Conservation (phyloP, 2,113 vertebrate genomes). For the Heterotilapia buettikoferi region DNA sequence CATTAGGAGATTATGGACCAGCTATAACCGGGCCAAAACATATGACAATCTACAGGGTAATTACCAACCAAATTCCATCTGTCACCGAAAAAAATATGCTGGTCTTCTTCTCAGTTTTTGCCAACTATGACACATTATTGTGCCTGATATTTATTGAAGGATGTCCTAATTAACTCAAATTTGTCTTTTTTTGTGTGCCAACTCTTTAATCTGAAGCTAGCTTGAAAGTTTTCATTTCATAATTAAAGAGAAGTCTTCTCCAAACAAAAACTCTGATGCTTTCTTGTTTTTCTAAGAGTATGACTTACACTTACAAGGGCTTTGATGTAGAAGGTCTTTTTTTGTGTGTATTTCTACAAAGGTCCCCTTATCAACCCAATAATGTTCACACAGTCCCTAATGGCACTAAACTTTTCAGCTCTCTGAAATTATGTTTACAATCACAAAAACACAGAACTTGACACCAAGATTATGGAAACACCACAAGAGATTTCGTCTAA, state of each 20-base stretch:
- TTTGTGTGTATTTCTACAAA: neutral
- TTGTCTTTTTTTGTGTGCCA: neutral
- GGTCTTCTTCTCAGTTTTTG: neutral
- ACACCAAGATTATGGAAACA: slow-evolving; percentile 2
- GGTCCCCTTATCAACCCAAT: neutral
- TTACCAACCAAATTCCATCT: neutral
- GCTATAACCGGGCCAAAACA: neutral
- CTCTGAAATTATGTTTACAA: neutral
- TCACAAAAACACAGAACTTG: slow-evolving; percentile 25
- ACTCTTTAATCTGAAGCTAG: neutral
- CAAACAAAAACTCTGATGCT: neutral
- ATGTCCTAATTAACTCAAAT: neutral
- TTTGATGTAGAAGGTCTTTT: neutral
- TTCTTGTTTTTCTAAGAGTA: neutral
- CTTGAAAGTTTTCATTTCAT: neutral
- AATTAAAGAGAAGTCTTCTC: neutral
- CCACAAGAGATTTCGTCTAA: neutral
- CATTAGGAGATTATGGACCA: neutral
- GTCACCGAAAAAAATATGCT: neutral
- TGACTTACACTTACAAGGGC: neutral
- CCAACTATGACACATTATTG: neutral
- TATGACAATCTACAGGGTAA: neutral
- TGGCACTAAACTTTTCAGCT: neutral
- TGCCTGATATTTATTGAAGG: neutral
- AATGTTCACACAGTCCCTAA: neutral